Base-by-base conservation (phyloP, 2,113 vertebrate genomes). In the Lophius piscatorius region DNA sequence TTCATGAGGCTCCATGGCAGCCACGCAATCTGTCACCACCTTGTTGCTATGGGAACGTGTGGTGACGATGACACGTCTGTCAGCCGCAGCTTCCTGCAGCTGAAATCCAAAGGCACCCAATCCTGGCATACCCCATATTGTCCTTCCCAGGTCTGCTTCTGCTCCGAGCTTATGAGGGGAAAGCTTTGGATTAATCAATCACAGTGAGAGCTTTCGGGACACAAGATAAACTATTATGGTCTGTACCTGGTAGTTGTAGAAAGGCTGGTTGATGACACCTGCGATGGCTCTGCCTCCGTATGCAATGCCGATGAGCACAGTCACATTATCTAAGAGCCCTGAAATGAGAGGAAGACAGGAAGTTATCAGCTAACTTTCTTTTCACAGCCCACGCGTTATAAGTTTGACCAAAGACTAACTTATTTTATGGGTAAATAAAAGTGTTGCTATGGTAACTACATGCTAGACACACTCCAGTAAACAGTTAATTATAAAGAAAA, bases 301-400 rank as follows among this genome's bases (percentile, higher is more conserved):
- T 28, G 97, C 95, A 66, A 99, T 94, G 55, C 97, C 97, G 73
- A 99, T 99, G 3, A 99, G 94, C 72, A 99, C 95, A 0, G 97
- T 99, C 58, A 99, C 97, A 0, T 99, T 95, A 80, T 99, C 96
- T 72, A 99, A 90, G 55, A 99, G 95, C 78, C 97, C 97, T 99
- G 54, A 18, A 34, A 57, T 45, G 14, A 79, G 34, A 67, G 28
- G 44, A 46, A 4, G 54, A n/a, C 36, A 55, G 14, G 18, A 28
- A 7, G 35, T 80, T 24, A 70, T 20, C 4, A 35, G 14, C 8
- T 6, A n/a, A n/a, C n/a, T n/a, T n/a, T n/a, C n/a, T n/a, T n/a
- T n/a, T n/a, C n/a, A n/a, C n/a, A n/a, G n/a, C n/a, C n/a, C n/a
- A n/a, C n/a, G n/a, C n/a, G n/a, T n/a, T n/a, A n/a, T n/a, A n/a